Percentiles rank a stretch among this genome's conserved stretches.
These are phyloP conservation scores for Trematocara marginatum DNA, from an alignment of 2,113 vertebrate genomes.

Conservation along the genomic window DNA sequence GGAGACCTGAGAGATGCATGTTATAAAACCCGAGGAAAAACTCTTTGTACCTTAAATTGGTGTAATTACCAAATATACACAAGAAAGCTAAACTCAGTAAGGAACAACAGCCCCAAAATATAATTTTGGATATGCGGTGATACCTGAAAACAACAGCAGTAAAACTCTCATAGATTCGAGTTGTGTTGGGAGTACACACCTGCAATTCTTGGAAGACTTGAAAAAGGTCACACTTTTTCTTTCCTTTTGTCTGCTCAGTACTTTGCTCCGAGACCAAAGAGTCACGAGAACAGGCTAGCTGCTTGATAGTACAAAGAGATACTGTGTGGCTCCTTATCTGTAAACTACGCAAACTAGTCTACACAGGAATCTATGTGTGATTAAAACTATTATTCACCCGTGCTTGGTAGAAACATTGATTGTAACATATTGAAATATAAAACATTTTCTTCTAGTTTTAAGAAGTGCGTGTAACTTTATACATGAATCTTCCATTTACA, in stretches of 20 bases:
- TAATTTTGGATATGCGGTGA: not conserved
- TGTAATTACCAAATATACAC: not conserved
- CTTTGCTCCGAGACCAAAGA: not conserved
- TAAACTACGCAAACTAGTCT: not conserved
- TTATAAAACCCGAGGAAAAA: not conserved
- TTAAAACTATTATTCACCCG: accelerated
- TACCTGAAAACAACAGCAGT: not conserved
- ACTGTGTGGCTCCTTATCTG: not conserved
- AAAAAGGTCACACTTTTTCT: not conserved
- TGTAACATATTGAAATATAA: not conserved
- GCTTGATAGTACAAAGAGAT: not conserved
- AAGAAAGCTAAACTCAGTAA: not conserved
- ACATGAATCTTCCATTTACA: not conserved
- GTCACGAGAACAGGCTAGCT: not conserved
- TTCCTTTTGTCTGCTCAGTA: not conserved
- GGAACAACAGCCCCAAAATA: not conserved
- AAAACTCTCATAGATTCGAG: not conserved
- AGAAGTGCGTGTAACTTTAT: not conserved
- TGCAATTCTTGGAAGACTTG: not conserved
- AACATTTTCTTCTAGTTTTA: not conserved
- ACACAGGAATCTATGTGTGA: not conserved
- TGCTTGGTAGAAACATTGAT: not conserved
- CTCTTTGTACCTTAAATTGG: not conserved
- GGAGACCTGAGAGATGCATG: not conserved
- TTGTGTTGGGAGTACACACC: not conserved